Evolutionary conservation across 2,797 vertebrate species (phyloP).

Genomic region (Melanotaenia nigrans): DNA sequence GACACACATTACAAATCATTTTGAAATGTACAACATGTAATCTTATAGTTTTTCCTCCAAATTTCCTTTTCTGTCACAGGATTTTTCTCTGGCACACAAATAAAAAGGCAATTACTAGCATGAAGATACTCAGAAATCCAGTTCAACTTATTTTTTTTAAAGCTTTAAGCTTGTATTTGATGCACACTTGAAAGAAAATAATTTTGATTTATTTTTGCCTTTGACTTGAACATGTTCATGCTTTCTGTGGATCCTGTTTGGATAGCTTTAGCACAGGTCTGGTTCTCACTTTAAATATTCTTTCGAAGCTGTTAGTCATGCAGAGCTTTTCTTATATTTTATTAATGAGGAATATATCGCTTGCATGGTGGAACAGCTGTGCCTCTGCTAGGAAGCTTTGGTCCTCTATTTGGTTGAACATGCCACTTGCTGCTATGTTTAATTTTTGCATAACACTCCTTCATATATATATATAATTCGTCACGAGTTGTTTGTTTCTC

Average conservation of each 20-base stretch:
- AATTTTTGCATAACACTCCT: background rate
- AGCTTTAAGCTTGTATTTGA: background rate
- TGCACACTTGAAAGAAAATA: background rate
- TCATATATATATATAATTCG: background rate
- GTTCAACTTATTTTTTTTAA: conserved; percentile 4
- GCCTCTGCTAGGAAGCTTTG: background rate
- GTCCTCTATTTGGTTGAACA: background rate
- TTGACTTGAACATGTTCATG: background rate
- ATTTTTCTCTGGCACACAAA: conserved; percentile 38
- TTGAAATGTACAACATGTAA: conserved; percentile 32
- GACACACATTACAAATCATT: conserved; percentile 29
- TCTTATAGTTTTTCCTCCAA: conserved; percentile 9
- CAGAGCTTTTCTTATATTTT: conserved; percentile 11
- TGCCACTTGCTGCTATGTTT: conserved; percentile 1
- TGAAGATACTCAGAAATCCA: conserved; percentile 35
- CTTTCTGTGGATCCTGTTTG: background rate
- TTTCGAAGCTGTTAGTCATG: conserved; percentile 7
- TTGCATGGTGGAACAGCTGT: conserved; percentile 5
- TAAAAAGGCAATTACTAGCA: background rate
- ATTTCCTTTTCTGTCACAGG: conserved; percentile 39
- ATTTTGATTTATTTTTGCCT: background rate
- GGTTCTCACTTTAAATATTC: background rate
- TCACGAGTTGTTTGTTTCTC: background rate
- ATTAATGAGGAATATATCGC: conserved; percentile 12
- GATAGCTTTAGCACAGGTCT: background rate